These are phyloP conservation scores for Campaea margaritaria DNA, from an alignment of 2,888 invertebrate genomes.

Conservation along the genomic window DNA sequence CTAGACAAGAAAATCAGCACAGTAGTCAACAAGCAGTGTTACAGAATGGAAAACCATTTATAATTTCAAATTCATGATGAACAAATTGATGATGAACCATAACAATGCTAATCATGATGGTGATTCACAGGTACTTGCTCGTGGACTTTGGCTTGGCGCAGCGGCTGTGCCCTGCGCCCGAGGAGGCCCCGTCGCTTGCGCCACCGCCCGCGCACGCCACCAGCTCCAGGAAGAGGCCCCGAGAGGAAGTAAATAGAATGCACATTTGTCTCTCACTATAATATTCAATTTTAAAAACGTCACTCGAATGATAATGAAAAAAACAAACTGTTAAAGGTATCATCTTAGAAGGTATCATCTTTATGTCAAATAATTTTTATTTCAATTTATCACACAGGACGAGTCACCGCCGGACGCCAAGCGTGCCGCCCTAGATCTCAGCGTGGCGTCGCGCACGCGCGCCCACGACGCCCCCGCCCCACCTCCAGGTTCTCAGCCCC, in stretches of 20 bases:
- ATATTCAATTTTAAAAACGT: too few relatives aligned
- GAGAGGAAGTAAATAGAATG: conserved; percentile 45
- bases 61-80: too few relatives aligned
- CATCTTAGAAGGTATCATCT: too few relatives aligned
- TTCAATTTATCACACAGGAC: conserved; percentile 41
- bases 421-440: conserved; percentile 66
- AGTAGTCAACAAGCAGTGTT: too few relatives aligned
- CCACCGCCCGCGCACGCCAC: conserved; percentile 49
- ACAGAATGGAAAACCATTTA: too few relatives aligned
- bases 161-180: conserved; percentile 70
- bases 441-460: conserved; percentile 40
- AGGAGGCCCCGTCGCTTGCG: conserved; percentile 44
- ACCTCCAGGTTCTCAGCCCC: not conserved
- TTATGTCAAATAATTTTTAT: too few relatives aligned
- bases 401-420: conserved; percentile 56
- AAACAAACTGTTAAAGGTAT: too few relatives aligned
- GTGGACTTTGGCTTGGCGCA: conserved; percentile 97
- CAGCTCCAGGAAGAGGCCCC: conserved; percentile 53
- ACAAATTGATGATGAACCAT: too few relatives aligned
- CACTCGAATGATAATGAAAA: too few relatives aligned
- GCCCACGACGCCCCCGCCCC: conserved; percentile 12
- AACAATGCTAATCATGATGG: too few relatives aligned
- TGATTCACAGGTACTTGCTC: conserved; percentile 87
- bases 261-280: too few relatives aligned
- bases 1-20: too few relatives aligned